Evolutionary conservation across 2,888 invertebrate species (phyloP).

Genomic region (Erpobdella octoculata): DNA sequence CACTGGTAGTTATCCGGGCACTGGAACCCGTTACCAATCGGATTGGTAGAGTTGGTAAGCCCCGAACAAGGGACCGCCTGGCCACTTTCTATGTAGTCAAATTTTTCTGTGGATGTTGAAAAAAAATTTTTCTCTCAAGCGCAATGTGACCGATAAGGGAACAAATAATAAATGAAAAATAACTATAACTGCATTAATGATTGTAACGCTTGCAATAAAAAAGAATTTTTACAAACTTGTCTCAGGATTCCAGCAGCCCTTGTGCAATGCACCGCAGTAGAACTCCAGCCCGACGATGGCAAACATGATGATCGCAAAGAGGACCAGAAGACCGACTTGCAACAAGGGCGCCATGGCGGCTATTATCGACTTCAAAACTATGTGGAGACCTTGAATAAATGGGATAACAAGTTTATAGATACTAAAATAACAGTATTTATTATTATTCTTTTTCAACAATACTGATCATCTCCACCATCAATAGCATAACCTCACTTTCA

Average conservation of each 20-base stretch:
- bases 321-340: slow-evolving; percentile 97
- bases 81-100: slow-evolving; percentile 18
- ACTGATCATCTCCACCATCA: no score
- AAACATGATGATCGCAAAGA: slow-evolving; percentile 99
- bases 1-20: slow-evolving; percentile 46
- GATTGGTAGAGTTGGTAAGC: neutral
- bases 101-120: neutral
- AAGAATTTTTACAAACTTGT: slow-evolving; percentile 23
- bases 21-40: slow-evolving; percentile 40
- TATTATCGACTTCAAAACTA: slow-evolving; percentile 99
- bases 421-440: no score
- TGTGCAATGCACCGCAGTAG: slow-evolving; percentile 97
- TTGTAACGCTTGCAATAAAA: neutral
- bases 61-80: slow-evolving; percentile 12
- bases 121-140: no score
- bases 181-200: neutral
- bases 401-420: no score
- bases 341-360: slow-evolving; percentile 99
- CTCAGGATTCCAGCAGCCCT: slow-evolving; percentile 66
- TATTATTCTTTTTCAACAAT: no score
- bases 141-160: no score
- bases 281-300: slow-evolving; percentile 99
- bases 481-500: slow-evolving; percentile 76
- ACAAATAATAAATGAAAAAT: no score
- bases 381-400: slow-evolving; percentile 85